phyloP scores from a whole-genome alignment of 2,113 vertebrate genomes.

The Lipotes vexillifer region DNA sequence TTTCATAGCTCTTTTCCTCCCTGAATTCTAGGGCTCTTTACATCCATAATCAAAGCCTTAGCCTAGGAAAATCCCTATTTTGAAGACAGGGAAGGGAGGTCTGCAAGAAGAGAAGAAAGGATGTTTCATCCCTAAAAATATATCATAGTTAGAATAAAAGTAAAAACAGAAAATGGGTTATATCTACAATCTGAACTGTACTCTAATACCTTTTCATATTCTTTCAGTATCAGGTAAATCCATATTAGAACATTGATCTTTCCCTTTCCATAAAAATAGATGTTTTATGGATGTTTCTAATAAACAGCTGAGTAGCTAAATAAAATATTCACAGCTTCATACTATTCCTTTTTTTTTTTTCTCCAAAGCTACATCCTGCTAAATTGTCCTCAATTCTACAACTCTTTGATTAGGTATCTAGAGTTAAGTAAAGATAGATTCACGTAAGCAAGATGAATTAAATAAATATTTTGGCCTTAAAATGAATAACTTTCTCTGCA shows the following conservation, averaged over 20 bases:
- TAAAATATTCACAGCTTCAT: background rate
- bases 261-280: background rate
- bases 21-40: background rate
- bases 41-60: background rate
- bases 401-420: background rate
- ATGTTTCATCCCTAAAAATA: background rate
- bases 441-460: background rate
- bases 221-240: background rate
- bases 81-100: background rate
- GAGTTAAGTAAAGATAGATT: background rate
- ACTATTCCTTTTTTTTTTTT: background rate
- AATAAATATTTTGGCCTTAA: background rate
- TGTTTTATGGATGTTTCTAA: background rate
- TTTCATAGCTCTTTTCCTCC: constrained; percentile 21
- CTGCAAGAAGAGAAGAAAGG: background rate
- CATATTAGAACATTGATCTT: background rate
- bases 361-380: background rate
- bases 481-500: background rate
- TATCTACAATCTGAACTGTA: background rate
- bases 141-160: background rate
- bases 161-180: background rate
- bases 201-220: background rate
- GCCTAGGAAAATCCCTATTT: background rate
- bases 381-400: background rate
- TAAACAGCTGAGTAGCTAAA: background rate